Evolutionary conservation across 2,797 vertebrate genomes (phyloP).

Genomic region (Eidolon dupreanum): DNA sequence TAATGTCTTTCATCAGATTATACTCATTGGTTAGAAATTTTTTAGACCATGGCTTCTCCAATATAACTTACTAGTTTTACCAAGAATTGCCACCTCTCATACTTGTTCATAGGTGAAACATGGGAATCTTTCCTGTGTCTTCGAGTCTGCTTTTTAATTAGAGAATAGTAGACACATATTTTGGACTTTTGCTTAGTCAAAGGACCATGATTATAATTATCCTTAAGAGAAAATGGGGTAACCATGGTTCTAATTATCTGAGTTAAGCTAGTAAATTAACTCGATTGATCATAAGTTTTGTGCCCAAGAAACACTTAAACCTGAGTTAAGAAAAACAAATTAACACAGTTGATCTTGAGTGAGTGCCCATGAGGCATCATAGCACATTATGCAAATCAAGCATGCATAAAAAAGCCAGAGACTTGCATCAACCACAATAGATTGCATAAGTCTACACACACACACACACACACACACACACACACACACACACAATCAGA

Average conservation of each 20-base stretch:
- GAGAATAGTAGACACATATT: background rate
- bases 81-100: background rate
- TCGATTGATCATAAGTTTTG: slow-evolving; percentile 58
- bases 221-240: background rate
- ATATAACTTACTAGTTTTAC: background rate
- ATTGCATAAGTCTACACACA: background rate
- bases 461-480: background rate
- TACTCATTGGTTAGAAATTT: background rate
- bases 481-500: background rate
- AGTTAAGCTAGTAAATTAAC: slow-evolving; percentile 49
- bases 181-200: background rate
- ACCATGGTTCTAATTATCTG: slow-evolving; percentile 26
- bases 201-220: background rate
- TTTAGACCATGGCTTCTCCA: background rate
- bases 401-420: background rate
- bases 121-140: background rate
- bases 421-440: background rate
- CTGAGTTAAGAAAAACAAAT: slow-evolving; percentile 61
- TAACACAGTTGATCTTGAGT: slow-evolving; percentile 48
- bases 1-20: background rate
- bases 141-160: background rate
- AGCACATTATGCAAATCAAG: slow-evolving; percentile 49
- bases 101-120: background rate
- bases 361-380: slow-evolving; percentile 11
- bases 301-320: slow-evolving; percentile 23